Percentiles rank a stretch among this genome's conserved stretches.
These are phyloP conservation scores for Antennarius striatus DNA, from an alignment of 2,113 vertebrate species.

Conservation along the genomic window DNA sequence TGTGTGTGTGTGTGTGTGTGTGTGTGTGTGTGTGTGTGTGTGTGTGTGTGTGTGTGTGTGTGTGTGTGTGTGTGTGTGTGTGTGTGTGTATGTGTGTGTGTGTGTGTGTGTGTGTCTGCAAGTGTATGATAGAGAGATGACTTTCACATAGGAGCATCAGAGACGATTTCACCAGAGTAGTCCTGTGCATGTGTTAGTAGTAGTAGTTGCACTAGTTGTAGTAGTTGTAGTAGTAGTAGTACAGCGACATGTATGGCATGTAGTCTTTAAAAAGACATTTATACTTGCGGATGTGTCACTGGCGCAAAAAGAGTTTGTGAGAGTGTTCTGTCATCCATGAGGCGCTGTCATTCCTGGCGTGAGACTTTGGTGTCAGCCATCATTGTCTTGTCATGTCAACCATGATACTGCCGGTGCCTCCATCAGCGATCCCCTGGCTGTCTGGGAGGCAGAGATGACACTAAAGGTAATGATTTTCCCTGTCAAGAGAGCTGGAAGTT, in stretches of 20 bases:
- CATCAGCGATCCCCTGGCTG: conserved; percentile 39
- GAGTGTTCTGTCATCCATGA: conserved; percentile 29
- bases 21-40: conserved; percentile 5
- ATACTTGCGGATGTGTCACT: conserved; percentile 8
- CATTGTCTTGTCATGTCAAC: conserved; percentile 62
- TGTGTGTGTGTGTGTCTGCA: neutral
- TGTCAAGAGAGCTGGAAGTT: conserved; percentile 27
- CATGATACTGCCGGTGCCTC: conserved; percentile 46
- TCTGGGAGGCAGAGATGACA: conserved; percentile 40
- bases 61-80: conserved; percentile 1
- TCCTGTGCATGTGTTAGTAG: neutral
- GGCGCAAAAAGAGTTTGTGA: neutral
- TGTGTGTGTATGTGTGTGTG: conserved; percentile 6
- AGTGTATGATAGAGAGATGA: conserved; percentile 8
- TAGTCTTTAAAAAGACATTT: conserved; percentile 11
- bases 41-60: conserved; percentile 3
- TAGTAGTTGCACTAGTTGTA: no score
- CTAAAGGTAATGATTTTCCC: conserved; percentile 19
- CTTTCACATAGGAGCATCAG: conserved; percentile 14
- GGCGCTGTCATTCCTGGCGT: conserved; percentile 26
- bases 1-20: conserved; percentile 2
- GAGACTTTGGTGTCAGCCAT: conserved; percentile 55
- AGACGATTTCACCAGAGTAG: neutral
- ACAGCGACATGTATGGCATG: neutral
- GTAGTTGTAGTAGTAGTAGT: no score